A percentile compares a stretch with the other conserved stretches of the same genome.
Conservation (phyloP, 1,140 invertebrate genomes). For the Xylocopa sonorina region DNA sequence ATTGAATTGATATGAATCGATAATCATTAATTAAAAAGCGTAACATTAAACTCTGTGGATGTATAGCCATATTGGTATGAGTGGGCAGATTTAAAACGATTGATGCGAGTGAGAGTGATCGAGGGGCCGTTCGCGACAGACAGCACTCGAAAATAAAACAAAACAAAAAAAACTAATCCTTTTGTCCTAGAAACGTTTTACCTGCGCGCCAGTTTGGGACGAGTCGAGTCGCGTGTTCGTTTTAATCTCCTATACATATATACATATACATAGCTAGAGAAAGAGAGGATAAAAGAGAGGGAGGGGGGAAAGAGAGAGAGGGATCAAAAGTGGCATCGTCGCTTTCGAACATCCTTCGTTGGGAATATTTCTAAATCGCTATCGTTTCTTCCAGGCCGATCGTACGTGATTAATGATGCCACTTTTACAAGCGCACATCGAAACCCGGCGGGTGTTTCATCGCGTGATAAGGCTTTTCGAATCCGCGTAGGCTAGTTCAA, state of each 20-base stretch:
- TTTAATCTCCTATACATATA: conserved; percentile 26
- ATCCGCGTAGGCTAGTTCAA: conserved; percentile 12
- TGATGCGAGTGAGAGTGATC: conserved; percentile 39
- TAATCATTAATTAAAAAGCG: conserved; percentile 82
- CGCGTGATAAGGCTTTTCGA: conserved; percentile 9
- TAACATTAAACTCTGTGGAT: conserved; percentile 80
- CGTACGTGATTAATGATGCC: background rate
- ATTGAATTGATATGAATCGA: conserved; percentile 82
- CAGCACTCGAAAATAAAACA: conserved; percentile 23
- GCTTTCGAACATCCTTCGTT: background rate
- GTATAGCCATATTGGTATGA: conserved; percentile 79
- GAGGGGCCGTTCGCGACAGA: conserved; percentile 55
- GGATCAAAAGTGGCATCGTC: conserved; percentile 28
- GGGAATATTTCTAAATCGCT: background rate
- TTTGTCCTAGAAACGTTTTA: conserved; percentile 5
- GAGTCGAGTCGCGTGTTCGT: conserved; percentile 9
- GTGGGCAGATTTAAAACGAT: conserved; percentile 38
- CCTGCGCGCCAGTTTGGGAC: background rate
- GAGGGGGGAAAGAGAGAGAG: background rate
- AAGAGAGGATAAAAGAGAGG: too few species aligned
- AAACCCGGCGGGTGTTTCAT: background rate
- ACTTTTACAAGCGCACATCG: conserved; percentile 36
- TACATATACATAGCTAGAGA: too few species aligned
- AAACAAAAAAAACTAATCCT: background rate
- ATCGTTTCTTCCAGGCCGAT: conserved; percentile 29